Percentiles rank a stretch among this genome's conserved stretches.
Conservation (phyloP, 2,797 vertebrate species). For the Anableps anableps region DNA sequence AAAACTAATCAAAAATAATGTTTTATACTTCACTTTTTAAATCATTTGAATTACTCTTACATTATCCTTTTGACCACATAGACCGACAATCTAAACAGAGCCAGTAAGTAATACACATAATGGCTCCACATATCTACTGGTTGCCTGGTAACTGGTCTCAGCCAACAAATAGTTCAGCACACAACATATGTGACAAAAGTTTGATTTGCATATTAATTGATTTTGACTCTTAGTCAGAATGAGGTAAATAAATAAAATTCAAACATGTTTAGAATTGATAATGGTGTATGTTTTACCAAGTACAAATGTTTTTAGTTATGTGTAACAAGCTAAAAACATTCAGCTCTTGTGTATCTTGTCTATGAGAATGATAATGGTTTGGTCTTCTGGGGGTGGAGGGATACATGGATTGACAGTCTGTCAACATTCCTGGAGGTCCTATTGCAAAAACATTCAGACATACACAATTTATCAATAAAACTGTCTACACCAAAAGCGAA, state of each 20-base stretch:
- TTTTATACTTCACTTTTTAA: not conserved
- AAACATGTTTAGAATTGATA: not conserved
- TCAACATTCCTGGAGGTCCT: not conserved
- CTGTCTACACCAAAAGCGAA: not conserved
- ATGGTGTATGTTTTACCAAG: not conserved
- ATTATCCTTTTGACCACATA: not conserved
- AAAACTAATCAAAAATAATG: not conserved
- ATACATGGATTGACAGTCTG: not conserved
- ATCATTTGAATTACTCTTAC: not conserved
- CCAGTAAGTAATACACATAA: not conserved
- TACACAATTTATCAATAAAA: not conserved
- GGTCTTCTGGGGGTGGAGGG: not conserved
- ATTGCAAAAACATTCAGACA: not conserved
- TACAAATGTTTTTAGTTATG: not conserved
- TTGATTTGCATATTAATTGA: not conserved
- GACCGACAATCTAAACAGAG: constrained; percentile 2
- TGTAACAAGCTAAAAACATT: not conserved
- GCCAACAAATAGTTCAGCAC: constrained; percentile 1
- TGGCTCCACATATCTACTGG: not conserved
- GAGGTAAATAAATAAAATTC: not conserved
- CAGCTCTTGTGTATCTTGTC: not conserved
- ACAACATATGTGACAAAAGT: constrained; percentile 9
- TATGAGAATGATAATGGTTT: not conserved
- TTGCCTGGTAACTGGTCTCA: constrained; percentile 33
- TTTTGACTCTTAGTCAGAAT: not conserved